Evolutionary conservation across 2,113 vertebrate genomes (phyloP).

Genomic region (Porphyrio hochstetteri): DNA sequence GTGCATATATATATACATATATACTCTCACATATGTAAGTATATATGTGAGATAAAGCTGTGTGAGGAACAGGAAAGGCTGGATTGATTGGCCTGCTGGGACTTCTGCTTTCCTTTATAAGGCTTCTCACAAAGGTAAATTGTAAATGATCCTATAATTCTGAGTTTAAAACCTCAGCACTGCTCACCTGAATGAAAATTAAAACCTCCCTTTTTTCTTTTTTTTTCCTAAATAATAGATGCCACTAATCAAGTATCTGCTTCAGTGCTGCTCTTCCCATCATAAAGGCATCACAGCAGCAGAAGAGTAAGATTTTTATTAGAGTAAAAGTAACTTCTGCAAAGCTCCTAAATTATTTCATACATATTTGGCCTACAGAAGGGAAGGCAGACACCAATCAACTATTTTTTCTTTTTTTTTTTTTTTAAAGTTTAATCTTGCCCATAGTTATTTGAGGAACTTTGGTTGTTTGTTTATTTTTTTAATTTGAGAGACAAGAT

Average conservation of each 20-base stretch:
- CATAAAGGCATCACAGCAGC: neutral
- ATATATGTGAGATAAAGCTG: neutral
- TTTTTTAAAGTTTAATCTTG: neutral
- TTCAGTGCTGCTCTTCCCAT: neutral
- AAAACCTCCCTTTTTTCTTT: neutral
- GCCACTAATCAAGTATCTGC: neutral
- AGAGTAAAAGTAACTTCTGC: neutral
- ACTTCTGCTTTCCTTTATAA: neutral
- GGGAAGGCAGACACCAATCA: neutral
- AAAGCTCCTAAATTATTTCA: neutral
- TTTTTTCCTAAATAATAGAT: neutral
- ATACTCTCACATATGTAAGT: neutral
- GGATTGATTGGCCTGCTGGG: neutral
- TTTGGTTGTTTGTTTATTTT: neutral
- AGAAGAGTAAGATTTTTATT: neutral
- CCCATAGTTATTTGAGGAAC: neutral
- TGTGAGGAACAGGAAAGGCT: neutral
- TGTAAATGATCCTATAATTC: neutral
- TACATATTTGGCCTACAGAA: neutral
- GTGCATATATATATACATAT: neutral
- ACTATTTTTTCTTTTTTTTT: neutral
- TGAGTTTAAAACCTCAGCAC: neutral
- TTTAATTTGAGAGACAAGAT: neutral
- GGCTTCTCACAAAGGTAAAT: neutral
- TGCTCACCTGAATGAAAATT: neutral